Evolutionary conservation across 2,888 invertebrate genomes (phyloP).

Genomic region (Synergus itoensis): DNA sequence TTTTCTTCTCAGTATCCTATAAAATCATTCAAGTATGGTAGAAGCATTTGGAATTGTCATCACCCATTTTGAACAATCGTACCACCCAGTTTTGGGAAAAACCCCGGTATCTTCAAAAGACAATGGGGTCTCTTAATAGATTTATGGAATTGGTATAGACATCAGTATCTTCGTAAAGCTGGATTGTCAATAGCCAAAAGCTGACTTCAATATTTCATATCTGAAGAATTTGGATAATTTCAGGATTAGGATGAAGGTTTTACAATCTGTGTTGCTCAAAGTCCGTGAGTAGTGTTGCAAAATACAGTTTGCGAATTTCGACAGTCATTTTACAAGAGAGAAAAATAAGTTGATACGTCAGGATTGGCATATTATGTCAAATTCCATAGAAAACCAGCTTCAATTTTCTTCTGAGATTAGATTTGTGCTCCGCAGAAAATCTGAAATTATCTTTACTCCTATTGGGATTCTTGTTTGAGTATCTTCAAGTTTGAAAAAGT

Average conservation of each 20-base stretch:
- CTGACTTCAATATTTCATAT: neutral
- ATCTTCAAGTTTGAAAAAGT: neutral
- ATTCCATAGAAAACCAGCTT: neutral
- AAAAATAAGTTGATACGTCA: neutral
- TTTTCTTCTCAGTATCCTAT: too few relatives aligned
- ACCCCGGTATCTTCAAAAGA: too few relatives aligned
- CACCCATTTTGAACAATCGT: too few relatives aligned
- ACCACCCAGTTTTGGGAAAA: too few relatives aligned
- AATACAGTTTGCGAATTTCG: neutral
- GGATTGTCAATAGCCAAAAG: neutral
- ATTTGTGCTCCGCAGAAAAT: neutral
- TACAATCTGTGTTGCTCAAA: neutral
- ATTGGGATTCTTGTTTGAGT: neutral
- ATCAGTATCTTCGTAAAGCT: too few relatives aligned
- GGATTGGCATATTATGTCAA: neutral
- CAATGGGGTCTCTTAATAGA: too few relatives aligned
- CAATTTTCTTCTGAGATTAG: constrained; percentile 1
- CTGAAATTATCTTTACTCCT: neutral
- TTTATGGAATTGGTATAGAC: too few relatives aligned
- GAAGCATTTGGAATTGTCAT: too few relatives aligned
- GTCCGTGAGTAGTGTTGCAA: neutral
- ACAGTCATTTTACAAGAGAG: neutral
- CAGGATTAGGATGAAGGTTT: neutral
- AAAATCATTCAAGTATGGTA: too few relatives aligned
- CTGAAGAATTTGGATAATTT: neutral